Evolutionary conservation across 2,888 invertebrate genomes (phyloP).

Genomic region (Athalia cordata): DNA sequence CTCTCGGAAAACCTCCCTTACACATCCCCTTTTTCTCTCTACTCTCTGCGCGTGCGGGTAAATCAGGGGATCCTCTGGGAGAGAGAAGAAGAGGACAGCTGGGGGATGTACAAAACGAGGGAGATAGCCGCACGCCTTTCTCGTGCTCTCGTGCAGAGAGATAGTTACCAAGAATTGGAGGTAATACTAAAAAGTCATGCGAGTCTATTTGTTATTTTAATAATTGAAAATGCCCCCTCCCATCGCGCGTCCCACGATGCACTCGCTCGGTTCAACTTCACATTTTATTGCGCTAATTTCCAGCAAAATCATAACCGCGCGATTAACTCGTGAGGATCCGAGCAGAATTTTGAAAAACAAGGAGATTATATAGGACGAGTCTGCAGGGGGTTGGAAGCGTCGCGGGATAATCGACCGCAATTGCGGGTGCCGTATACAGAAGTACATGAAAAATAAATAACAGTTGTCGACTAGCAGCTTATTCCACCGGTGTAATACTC

Average conservation of each 20-base stretch:
- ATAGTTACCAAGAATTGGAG: constrained; percentile 40
- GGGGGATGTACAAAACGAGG: constrained; percentile 45
- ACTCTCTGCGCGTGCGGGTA: background rate
- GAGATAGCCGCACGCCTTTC: too few species aligned
- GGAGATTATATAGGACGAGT: too few species aligned
- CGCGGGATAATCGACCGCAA: background rate
- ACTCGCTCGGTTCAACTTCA: background rate
- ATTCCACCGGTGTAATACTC: constrained; percentile 25
- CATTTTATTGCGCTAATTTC: background rate
- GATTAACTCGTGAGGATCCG: too few species aligned
- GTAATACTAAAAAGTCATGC: constrained; percentile 63
- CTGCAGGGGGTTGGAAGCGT: background rate
- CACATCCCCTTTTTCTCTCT: constrained; percentile 28
- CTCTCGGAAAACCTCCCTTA: constrained; percentile 39
- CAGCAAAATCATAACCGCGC: too few species aligned
- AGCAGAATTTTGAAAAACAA: too few species aligned
- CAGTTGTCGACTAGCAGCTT: background rate
- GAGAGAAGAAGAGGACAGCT: constrained; percentile 46
- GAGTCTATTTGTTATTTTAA: constrained; percentile 61
- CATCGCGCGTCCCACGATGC: background rate
- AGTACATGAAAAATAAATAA: constrained; percentile 29
- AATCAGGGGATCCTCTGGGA: constrained; percentile 28
- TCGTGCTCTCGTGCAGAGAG: constrained; percentile 30
- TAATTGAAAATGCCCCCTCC: constrained; percentile 63
- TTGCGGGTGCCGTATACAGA: background rate